Percentiles rank a stretch among this genome's conserved stretches.
Conservation (phyloP, 2,797 vertebrate genomes). For the Siniperca undulata region DNA sequence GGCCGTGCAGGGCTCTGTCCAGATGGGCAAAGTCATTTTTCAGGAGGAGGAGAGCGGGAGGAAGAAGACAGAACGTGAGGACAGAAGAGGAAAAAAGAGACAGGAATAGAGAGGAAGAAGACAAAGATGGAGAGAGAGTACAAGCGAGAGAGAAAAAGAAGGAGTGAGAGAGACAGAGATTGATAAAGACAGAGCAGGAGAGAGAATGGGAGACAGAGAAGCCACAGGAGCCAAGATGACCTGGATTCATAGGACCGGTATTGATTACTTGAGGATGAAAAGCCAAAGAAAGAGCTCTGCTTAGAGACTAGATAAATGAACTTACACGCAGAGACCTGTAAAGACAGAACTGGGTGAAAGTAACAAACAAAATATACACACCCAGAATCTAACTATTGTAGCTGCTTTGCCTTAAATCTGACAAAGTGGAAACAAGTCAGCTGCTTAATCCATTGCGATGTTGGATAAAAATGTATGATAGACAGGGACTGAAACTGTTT, state of each 20-base stretch:
- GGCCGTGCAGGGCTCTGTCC: slow-evolving; percentile 65
- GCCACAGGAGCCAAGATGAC: slow-evolving; percentile 73
- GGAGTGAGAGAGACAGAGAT: slow-evolving; percentile 66
- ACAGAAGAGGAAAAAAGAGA: slow-evolving; percentile 60
- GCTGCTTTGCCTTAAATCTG: slow-evolving; percentile 51
- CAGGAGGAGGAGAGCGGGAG: slow-evolving; percentile 50
- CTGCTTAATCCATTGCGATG: slow-evolving; percentile 44
- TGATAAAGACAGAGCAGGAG: slow-evolving; percentile 68
- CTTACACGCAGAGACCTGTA: slow-evolving; percentile 29
- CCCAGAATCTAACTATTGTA: slow-evolving; percentile 9
- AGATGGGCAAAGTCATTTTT: slow-evolving; percentile 80
- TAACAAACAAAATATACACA: slow-evolving; percentile 43
- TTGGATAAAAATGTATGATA: slow-evolving; percentile 37
- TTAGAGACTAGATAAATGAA: slow-evolving; percentile 67
- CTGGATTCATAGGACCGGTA: slow-evolving; percentile 80
- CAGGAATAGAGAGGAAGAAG: slow-evolving; percentile 52
- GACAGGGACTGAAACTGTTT: slow-evolving; percentile 28
- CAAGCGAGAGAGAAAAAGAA: slow-evolving; percentile 43
- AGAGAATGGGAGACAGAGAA: slow-evolving; percentile 60
- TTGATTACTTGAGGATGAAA: slow-evolving; percentile 81
- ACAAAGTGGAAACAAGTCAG: slow-evolving; percentile 43
- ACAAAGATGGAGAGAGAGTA: slow-evolving; percentile 59
- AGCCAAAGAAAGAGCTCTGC: slow-evolving; percentile 57
- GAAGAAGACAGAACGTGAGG: slow-evolving; percentile 63
- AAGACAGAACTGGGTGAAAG: slow-evolving; percentile 54